phyloP scores from a whole-genome alignment of 2,888 invertebrate genomes.

The Dynastes maya region DNA sequence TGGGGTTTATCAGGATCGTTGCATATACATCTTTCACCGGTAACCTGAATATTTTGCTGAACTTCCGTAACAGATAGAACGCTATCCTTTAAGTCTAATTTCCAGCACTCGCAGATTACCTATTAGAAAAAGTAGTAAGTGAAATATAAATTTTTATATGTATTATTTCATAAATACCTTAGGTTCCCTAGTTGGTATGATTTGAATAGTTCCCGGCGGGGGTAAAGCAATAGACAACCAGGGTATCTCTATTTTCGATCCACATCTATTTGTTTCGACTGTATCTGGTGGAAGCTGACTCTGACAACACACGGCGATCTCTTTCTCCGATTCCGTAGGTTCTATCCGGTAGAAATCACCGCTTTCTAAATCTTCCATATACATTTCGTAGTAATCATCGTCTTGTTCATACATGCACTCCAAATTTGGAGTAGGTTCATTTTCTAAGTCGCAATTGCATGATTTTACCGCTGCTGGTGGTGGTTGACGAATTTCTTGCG shows the following conservation, averaged over 20 bases:
- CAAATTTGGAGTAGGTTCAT: slow-evolving; percentile 34
- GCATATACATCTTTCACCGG: neutral
- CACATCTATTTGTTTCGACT: slow-evolving; percentile 45
- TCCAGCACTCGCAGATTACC: slow-evolving; percentile 44
- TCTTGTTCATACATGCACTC: slow-evolving; percentile 52
- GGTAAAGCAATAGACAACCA: slow-evolving; percentile 48
- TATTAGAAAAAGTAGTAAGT: neutral
- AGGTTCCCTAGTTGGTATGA: slow-evolving; percentile 25
- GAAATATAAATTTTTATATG: neutral
- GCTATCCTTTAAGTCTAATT: slow-evolving; percentile 36
- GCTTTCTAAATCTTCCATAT: slow-evolving; percentile 47
- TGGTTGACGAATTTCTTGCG: neutral
- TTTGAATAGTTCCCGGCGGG: slow-evolving; percentile 42
- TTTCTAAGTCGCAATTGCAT: slow-evolving; percentile 29
- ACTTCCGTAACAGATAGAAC: slow-evolving; percentile 37
- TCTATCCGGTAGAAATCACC: neutral
- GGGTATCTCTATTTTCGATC: slow-evolving; percentile 49
- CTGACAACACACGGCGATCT: neutral
- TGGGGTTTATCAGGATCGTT: neutral
- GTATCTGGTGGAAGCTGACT: slow-evolving; percentile 29
- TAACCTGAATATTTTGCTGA: no score
- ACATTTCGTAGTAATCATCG: slow-evolving; percentile 51
- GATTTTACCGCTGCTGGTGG: slow-evolving; percentile 2
- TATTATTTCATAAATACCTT: slow-evolving; percentile 31
- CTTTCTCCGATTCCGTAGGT: slow-evolving; percentile 9